Evolutionary conservation across 2,888 invertebrate species (phyloP).

Genomic region (Lepidochrysops patricia): DNA sequence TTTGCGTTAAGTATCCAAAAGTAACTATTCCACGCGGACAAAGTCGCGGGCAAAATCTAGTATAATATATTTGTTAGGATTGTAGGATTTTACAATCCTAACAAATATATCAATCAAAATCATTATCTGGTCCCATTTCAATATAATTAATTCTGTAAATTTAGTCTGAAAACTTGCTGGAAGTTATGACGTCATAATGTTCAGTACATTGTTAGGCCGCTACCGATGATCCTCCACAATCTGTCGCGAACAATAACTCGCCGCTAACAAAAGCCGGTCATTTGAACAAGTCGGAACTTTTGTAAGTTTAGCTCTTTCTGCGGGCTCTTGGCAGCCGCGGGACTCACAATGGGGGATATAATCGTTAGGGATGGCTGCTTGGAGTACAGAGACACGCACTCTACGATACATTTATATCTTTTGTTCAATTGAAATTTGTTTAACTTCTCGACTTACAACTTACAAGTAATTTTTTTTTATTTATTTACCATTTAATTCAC

Average conservation of each 20-base stretch:
- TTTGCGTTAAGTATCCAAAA: no score
- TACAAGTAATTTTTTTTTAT: no score
- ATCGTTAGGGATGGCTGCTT: constrained; percentile 69
- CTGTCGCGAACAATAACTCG: constrained; percentile 73
- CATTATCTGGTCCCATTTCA: no score
- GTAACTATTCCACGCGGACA: no score
- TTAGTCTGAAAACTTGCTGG: no score
- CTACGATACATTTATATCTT: constrained; percentile 56
- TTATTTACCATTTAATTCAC: no score
- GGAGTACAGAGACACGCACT: constrained; percentile 68
- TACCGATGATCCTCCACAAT: constrained; percentile 65
- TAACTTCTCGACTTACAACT: background rate
- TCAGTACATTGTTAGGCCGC: constrained; percentile 32
- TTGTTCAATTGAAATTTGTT: constrained; percentile 32
- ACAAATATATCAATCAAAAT: no score
- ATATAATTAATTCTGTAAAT: no score
- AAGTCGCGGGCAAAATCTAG: no score
- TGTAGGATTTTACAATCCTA: no score
- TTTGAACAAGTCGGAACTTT: constrained; percentile 73
- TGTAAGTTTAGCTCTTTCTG: constrained; percentile 70
- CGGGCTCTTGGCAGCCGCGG: constrained; percentile 61
- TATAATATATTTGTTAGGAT: no score
- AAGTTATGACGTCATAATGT: background rate
- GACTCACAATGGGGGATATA: constrained; percentile 65
- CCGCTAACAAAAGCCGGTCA: constrained; percentile 71